Percentiles rank a stretch among this genome's conserved stretches.
These are phyloP conservation scores for Chrysemys picta DNA, from an alignment of 2,113 vertebrate species.

Conservation along the genomic window DNA sequence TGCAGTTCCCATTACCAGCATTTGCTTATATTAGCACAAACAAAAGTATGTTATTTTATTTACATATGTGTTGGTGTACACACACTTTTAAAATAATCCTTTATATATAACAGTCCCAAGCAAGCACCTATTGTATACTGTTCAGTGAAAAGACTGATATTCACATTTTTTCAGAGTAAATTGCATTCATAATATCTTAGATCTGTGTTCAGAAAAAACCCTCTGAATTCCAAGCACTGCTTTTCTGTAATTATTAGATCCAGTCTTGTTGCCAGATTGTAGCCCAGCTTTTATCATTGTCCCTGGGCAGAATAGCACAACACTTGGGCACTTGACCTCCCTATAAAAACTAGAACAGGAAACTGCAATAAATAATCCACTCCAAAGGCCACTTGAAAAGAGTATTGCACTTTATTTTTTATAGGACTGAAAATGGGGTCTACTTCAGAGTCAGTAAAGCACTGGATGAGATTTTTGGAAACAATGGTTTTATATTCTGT, in stretches of 20 bases:
- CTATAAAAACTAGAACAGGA: constrained; percentile 71
- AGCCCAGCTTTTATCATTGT: constrained; percentile 66
- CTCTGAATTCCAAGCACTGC: not conserved
- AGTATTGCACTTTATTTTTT: constrained; percentile 49
- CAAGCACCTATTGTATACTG: not conserved
- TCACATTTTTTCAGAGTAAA: not conserved
- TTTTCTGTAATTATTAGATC: constrained; percentile 63
- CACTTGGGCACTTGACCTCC: constrained; percentile 68
- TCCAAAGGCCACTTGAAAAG: constrained; percentile 64
- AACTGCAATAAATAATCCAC: constrained; percentile 69
- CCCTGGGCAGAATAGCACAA: constrained; percentile 51
- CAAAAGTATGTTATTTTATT: not conserved
- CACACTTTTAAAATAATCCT: not conserved
- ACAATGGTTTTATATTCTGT: not conserved
- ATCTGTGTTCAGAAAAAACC: not conserved
- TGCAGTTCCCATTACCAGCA: not conserved
- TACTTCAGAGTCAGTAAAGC: not conserved
- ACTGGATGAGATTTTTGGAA: not conserved
- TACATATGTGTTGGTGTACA: not conserved
- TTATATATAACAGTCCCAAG: not conserved
- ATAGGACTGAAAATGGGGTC: not conserved
- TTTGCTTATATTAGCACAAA: constrained; percentile 27
- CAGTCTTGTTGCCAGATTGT: constrained; percentile 44
- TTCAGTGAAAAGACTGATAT: not conserved
- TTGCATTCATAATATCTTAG: constrained; percentile 6